Base-by-base conservation (phyloP, 1,140 invertebrate species). In the Zaprionus ornatus region DNA sequence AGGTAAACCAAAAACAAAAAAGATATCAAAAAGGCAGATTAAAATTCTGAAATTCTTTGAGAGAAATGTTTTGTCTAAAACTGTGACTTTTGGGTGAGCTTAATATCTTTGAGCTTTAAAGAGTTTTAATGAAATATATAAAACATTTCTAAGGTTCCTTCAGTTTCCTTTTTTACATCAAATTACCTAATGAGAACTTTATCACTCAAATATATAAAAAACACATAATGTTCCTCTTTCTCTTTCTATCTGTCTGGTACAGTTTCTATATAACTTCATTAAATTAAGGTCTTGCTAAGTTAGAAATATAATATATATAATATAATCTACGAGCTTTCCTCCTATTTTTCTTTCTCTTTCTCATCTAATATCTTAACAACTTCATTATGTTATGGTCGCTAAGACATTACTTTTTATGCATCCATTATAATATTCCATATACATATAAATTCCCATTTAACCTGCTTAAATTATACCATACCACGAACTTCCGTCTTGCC, bases 401-500 rank as follows among this genome's bases (percentile, higher is more conserved):
- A 4, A 40, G 2, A 17, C n/a, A 45, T 45, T 9, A 45, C n/a
- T 17, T 45, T 45, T 45, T 45, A 45, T 45, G 7, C n/a, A 45
- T 7, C 2, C 7, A 45, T 45, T 45, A 45, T 45, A 45, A 0
- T 45, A 45, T 37, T 3, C 40, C n/a, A n/a, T 45, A 45, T 45
- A 17, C 19, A 19, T 10, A 32, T 10, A 10, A 32, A 32, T 32
- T 32, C 9, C 29, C 35, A 37, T 37, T 37, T 15, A 37, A 15
- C 35, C 35, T 37, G 35, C 35, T 37, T 17, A 17, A 42, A n/a
- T 42, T 40, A 40, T n/a, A 40, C 4, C 15, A 2, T 5, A 6
- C 5, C 42, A 48, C 42, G 42, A 23, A 32, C 59, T 54, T 37
- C 15, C 45, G 42, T 40, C 35, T 61, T 62, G 45, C 1, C 48